Conservation (phyloP, 2,888 invertebrate genomes). For the Acanthococcus lagerstroemiae region DNA sequence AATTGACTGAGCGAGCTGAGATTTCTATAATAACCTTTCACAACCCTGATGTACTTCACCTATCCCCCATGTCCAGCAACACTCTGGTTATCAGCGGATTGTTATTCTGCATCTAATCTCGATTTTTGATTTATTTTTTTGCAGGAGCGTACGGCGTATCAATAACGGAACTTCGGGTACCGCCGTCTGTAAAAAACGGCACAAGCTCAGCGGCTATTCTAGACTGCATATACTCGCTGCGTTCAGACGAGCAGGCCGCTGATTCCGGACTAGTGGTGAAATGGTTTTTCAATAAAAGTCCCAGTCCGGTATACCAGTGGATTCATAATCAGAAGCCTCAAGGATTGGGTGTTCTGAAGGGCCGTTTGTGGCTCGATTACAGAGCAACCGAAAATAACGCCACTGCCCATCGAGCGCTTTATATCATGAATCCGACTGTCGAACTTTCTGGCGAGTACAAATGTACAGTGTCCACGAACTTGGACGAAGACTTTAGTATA, state of each 20-base stretch:
- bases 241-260: constrained; percentile 45
- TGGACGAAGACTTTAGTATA: constrained; percentile 55
- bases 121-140: constrained; percentile 40
- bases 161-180: constrained; percentile 52
- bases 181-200: constrained; percentile 51
- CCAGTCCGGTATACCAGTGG: constrained; percentile 68
- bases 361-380: constrained; percentile 53
- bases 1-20: too few species aligned
- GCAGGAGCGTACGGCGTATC: constrained; percentile 48
- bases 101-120: too few species aligned
- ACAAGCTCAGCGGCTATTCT: constrained; percentile 50
- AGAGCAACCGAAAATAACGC: constrained; percentile 56
- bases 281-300: constrained; percentile 59
- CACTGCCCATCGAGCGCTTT: constrained; percentile 59
- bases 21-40: too few species aligned
- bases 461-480: constrained; percentile 59
- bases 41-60: too few species aligned
- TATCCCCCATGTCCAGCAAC: too few species aligned
- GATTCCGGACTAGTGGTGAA: constrained; percentile 60
- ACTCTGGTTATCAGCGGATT: too few species aligned
- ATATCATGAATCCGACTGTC: constrained; percentile 56
- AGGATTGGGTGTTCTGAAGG: constrained; percentile 50
- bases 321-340: constrained; percentile 57
- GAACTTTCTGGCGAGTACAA: constrained; percentile 63
- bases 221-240: constrained; percentile 60